These are phyloP conservation scores for Anguilla megastoma DNA, from an alignment of 2,797 vertebrate species.

Conservation along the genomic window DNA sequence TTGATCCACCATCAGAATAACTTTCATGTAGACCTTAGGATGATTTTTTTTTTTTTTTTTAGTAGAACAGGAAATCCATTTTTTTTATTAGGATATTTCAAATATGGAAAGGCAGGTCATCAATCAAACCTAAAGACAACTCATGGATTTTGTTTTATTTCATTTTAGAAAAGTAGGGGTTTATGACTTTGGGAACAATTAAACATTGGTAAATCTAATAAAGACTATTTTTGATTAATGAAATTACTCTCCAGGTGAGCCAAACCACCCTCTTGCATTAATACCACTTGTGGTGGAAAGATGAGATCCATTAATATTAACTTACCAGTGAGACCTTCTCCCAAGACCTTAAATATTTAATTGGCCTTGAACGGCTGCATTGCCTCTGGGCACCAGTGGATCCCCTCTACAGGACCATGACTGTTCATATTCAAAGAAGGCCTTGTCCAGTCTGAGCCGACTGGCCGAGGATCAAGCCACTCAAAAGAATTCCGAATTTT, in stretches of 20 bases:
- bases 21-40: neutral
- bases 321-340: constrained; percentile 75
- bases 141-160: neutral
- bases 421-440: constrained; percentile 79
- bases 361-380: constrained; percentile 74
- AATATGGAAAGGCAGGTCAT: neutral
- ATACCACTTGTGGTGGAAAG: constrained; percentile 66
- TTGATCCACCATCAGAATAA: neutral
- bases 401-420: constrained; percentile 74
- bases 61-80: neutral
- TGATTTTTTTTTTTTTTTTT: neutral
- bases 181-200: neutral
- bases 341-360: constrained; percentile 79
- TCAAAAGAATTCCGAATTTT: constrained; percentile 71
- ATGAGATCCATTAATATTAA: constrained; percentile 81
- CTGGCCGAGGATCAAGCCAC: constrained; percentile 73
- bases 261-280: constrained; percentile 57
- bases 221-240: neutral
- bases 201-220: neutral
- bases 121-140: neutral
- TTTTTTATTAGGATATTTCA: neutral
- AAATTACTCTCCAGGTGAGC: constrained; percentile 49
- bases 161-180: neutral
- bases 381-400: constrained; percentile 69
- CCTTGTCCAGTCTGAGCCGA: constrained; percentile 74